Conservation (phyloP, 2,797 vertebrate species). For the Onychomys arenicola region DNA sequence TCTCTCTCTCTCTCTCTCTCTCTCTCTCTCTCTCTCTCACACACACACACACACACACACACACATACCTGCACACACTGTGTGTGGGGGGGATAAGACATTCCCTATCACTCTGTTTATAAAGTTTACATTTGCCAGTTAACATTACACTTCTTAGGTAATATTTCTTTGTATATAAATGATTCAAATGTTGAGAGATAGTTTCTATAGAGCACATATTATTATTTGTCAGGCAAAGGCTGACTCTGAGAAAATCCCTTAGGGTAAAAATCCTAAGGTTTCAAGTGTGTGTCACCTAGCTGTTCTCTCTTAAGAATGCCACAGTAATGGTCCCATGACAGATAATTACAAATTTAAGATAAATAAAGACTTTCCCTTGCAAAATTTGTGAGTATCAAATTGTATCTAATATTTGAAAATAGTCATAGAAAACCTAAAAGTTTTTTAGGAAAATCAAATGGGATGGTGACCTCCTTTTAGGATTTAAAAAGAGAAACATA, state of each 20-base stretch:
- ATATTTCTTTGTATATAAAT: background rate
- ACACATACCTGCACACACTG: background rate
- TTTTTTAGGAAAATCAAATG: background rate
- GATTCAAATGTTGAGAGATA: background rate
- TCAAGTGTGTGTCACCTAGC: background rate
- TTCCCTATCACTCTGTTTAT: background rate
- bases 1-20: no score
- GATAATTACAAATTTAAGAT: background rate
- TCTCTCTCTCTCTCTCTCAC: no score
- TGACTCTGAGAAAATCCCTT: background rate
- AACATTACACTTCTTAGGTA: background rate
- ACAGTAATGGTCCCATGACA: background rate
- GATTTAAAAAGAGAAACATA: background rate
- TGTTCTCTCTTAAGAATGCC: background rate
- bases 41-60: background rate
- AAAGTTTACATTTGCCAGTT: slow-evolving; percentile 22
- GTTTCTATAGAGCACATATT: background rate
- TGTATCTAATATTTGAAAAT: background rate
- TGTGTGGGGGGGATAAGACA: background rate
- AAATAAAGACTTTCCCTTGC: background rate
- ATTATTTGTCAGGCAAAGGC: background rate
- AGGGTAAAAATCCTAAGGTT: background rate
- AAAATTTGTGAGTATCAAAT: background rate
- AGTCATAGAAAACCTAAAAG: background rate
- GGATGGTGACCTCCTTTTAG: background rate